phyloP scores from a whole-genome alignment of 2,113 vertebrate species.

The Psophia crepitans region DNA sequence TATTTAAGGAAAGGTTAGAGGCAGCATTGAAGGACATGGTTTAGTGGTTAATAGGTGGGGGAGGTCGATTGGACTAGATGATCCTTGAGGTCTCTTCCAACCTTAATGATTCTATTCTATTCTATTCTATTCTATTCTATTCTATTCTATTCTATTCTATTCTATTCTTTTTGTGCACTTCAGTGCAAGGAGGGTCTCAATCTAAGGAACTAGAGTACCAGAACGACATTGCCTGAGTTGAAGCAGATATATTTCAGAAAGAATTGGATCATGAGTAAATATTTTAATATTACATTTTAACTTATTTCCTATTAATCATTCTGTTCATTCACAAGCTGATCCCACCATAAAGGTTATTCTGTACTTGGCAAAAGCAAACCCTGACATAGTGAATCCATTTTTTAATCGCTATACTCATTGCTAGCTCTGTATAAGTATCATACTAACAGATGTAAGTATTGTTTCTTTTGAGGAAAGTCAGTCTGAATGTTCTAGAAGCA shows the following conservation, averaged over 20 bases:
- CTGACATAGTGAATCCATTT: neutral
- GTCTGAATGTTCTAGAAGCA: neutral
- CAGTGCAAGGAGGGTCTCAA: neutral
- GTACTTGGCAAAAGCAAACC: neutral
- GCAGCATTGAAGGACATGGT: too few species aligned
- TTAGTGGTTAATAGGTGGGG: too few species aligned
- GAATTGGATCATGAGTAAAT: neutral
- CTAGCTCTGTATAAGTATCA: neutral
- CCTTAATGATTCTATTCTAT: too few species aligned
- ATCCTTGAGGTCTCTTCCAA: too few species aligned
- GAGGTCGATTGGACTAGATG: too few species aligned
- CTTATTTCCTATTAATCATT: neutral
- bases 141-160: too few species aligned
- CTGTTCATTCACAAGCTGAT: neutral
- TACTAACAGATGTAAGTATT: neutral
- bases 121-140: too few species aligned
- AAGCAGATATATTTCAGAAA: neutral
- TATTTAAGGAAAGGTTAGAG: too few species aligned
- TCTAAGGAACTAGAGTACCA: neutral
- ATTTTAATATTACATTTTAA: neutral
- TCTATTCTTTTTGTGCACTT: neutral
- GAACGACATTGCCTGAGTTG: neutral
- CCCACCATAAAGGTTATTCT: neutral
- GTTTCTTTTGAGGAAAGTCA: neutral
- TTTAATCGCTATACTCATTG: neutral